phyloP scores from a whole-genome alignment of 2,888 invertebrate species.

The Hypena proboscidalis region DNA sequence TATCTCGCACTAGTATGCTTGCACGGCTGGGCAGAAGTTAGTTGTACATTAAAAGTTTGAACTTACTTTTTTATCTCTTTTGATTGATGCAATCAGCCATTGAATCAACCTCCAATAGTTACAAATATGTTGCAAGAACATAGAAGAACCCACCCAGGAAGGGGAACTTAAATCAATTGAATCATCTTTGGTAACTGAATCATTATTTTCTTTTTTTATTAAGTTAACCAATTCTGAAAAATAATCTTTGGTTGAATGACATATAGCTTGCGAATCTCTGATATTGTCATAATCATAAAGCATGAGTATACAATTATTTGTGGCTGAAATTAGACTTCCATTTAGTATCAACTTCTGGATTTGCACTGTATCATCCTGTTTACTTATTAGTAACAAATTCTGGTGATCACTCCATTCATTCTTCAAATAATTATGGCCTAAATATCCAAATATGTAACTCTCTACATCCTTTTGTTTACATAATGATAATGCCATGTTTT shows the following conservation, averaged over 20 bases:
- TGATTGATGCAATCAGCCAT: conserved; percentile 61
- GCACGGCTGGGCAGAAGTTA: no score
- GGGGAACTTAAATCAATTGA: conserved; percentile 43
- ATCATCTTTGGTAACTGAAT: conserved; percentile 17
- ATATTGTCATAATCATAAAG: conserved; percentile 68
- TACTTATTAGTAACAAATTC: conserved; percentile 52
- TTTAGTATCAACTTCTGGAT: conserved; percentile 55
- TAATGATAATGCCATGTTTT: conserved; percentile 31
- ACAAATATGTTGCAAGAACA: conserved; percentile 69
- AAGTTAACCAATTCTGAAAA: conserved; percentile 60
- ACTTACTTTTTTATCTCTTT: conserved; percentile 63
- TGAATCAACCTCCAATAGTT: conserved; percentile 63
- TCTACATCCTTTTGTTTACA: conserved; percentile 28
- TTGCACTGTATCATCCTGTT: conserved; percentile 33
- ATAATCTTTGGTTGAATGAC: conserved; percentile 53
- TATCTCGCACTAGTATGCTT: no score
- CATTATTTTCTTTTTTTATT: conserved; percentile 51
- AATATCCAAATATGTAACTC: conserved; percentile 57
- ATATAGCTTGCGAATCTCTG: conserved; percentile 64
- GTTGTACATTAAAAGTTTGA: no score
- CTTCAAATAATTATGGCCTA: conserved; percentile 30
- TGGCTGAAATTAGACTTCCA: conserved; percentile 42
- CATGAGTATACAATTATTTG: conserved; percentile 59
- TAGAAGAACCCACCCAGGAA: conserved; percentile 64
- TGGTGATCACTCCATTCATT: conserved; percentile 24